Percentiles rank a stretch among this genome's conserved stretches.
Evolutionary conservation across 2,888 invertebrate genomes (phyloP).

Genomic region (Holacanthella duospinosa): DNA sequence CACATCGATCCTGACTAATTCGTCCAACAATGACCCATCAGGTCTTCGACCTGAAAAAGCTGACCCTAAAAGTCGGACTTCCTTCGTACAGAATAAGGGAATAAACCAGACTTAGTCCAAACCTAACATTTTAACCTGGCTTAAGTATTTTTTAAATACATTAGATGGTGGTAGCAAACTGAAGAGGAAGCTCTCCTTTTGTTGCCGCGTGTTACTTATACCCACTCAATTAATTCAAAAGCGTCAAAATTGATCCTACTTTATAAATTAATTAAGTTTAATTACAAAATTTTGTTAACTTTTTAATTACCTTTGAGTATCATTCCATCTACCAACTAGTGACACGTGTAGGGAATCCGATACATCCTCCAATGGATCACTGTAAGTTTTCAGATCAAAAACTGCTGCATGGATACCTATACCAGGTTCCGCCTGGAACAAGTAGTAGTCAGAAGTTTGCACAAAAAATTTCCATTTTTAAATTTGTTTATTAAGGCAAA

Average conservation of each 20-base stretch:
- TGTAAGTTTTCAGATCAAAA: slow-evolving; percentile 1
- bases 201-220: no score
- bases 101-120: no score
- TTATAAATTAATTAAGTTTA: background rate
- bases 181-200: no score
- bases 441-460: background rate
- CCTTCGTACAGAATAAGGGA: no score
- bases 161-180: no score
- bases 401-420: background rate
- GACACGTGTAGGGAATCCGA: slow-evolving; percentile 2
- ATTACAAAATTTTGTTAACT: background rate
- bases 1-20: no score
- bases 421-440: slow-evolving; percentile 7
- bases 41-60: no score
- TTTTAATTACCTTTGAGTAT: slow-evolving; percentile 4
- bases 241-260: background rate
- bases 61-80: no score
- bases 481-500: background rate
- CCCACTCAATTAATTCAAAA: background rate
- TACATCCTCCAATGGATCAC: background rate
- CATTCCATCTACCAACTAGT: slow-evolving; percentile 1
- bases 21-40: no score
- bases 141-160: no score
- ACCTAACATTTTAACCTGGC: no score
- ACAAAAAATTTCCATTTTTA: background rate